These are phyloP conservation scores for Agrypnia vestita DNA, from an alignment of 1,140 invertebrate species.

Conservation along the genomic window DNA sequence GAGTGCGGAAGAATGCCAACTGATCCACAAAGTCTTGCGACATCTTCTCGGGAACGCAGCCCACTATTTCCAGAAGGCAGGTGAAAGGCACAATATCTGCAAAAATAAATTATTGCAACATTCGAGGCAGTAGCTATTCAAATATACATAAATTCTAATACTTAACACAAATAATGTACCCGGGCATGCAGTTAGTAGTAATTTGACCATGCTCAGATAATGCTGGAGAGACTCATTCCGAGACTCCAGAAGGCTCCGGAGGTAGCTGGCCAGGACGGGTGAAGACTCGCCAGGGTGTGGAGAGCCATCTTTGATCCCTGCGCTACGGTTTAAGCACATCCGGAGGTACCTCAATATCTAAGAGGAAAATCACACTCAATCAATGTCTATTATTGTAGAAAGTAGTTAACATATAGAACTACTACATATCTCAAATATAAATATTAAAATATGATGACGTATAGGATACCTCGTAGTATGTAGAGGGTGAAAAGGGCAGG, in stretches of 20 bases:
- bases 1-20: slow-evolving; percentile 77
- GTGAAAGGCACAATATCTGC: slow-evolving; percentile 78
- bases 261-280: slow-evolving; percentile 76
- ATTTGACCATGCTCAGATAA: slow-evolving; percentile 79
- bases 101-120: slow-evolving; percentile 54
- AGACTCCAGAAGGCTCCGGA: slow-evolving; percentile 68
- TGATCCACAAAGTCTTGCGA: slow-evolving; percentile 74
- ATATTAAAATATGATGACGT: too few species aligned
- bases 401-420: too few species aligned
- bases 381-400: slow-evolving; percentile 12
- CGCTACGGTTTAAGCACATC: slow-evolving; percentile 78
- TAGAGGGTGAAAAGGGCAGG: slow-evolving; percentile 78
- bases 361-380: not conserved
- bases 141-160: not conserved
- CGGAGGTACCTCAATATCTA: slow-evolving; percentile 86
- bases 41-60: slow-evolving; percentile 78
- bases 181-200: slow-evolving; percentile 76
- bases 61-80: slow-evolving; percentile 83
- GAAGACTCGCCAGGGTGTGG: slow-evolving; percentile 78
- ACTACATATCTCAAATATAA: too few species aligned
- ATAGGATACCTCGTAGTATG: slow-evolving; percentile 76
- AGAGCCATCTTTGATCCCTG: slow-evolving; percentile 67
- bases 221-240: slow-evolving; percentile 73
- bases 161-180: slow-evolving; percentile 64
- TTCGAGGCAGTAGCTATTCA: not conserved